Percentiles rank a stretch among this genome's conserved stretches.
Evolutionary conservation across 2,113 vertebrate genomes (phyloP).

Genomic region (Ptychochromis oligacanthus): DNA sequence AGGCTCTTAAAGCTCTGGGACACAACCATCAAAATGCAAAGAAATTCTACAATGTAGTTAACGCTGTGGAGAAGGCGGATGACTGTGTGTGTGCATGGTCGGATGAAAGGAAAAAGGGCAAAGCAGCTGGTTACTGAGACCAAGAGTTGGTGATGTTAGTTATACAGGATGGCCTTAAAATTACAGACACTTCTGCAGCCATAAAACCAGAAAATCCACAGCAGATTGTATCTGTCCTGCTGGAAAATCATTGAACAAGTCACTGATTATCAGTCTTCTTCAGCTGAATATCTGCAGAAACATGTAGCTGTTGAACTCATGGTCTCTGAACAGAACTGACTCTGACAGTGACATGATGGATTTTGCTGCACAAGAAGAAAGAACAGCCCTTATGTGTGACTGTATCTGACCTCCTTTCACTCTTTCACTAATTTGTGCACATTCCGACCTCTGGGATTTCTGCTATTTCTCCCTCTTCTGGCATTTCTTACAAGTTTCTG

Average conservation of each 20-base stretch:
- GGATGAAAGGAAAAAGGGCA: constrained; percentile 85
- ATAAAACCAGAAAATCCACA: neutral
- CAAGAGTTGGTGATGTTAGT: neutral
- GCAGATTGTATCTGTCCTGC: constrained; percentile 14
- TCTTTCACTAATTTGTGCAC: neutral
- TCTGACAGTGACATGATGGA: neutral
- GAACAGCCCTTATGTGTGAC: neutral
- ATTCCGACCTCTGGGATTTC: neutral
- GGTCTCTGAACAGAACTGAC: neutral
- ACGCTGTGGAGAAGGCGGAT: constrained; percentile 82
- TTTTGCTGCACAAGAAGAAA: constrained; percentile 5
- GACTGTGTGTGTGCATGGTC: constrained; percentile 83
- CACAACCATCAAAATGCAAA: constrained; percentile 36
- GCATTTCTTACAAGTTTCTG: neutral
- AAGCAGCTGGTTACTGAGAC: constrained; percentile 85
- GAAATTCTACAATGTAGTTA: constrained; percentile 82
- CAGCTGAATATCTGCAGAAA: neutral
- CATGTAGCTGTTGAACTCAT: neutral
- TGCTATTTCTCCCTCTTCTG: neutral
- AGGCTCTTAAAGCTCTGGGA: constrained; percentile 71
- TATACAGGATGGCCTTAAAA: neutral
- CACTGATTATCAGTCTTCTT: neutral
- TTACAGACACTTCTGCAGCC: neutral
- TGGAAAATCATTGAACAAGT: constrained; percentile 11
- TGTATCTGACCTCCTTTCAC: neutral